These are phyloP conservation scores for Ochropleura leucogaster DNA, from an alignment of 2,888 invertebrate genomes.

Conservation along the genomic window DNA sequence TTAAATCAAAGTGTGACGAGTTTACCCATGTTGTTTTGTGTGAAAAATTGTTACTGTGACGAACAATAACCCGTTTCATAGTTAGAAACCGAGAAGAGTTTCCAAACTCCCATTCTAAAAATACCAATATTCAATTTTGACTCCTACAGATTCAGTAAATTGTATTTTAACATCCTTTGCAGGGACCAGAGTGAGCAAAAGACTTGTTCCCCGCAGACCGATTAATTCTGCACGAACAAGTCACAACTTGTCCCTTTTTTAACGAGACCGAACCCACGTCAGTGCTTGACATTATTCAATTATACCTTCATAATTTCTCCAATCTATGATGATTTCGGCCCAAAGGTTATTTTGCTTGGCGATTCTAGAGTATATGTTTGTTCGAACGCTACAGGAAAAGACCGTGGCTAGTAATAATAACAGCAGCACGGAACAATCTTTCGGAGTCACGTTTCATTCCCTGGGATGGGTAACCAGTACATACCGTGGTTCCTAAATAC, in stretches of 20 bases:
- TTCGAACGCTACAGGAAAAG: too few relatives aligned
- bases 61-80: too few relatives aligned
- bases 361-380: background rate
- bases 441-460: too few relatives aligned
- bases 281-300: conserved; percentile 37
- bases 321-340: conserved; percentile 16
- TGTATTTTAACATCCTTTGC: conserved; percentile 36
- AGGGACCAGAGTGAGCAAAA: conserved; percentile 15
- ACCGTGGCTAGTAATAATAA: too few relatives aligned
- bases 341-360: background rate
- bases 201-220: conserved; percentile 20
- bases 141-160: conserved; percentile 19
- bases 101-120: background rate
- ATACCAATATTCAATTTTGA: conserved; percentile 15
- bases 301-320: conserved; percentile 42
- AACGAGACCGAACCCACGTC: conserved; percentile 42
- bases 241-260: conserved; percentile 55
- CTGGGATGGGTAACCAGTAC: too few relatives aligned
- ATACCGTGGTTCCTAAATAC: too few relatives aligned
- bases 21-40: too few relatives aligned
- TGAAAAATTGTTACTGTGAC: too few relatives aligned
- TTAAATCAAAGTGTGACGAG: too few relatives aligned
- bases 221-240: conserved; percentile 49
- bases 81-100: background rate
- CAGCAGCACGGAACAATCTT: too few relatives aligned